Evolutionary conservation across 2,888 invertebrate genomes (phyloP), one percentile per base, ranked within the genome.

Genomic region (Cylloceria caligata): DNA sequence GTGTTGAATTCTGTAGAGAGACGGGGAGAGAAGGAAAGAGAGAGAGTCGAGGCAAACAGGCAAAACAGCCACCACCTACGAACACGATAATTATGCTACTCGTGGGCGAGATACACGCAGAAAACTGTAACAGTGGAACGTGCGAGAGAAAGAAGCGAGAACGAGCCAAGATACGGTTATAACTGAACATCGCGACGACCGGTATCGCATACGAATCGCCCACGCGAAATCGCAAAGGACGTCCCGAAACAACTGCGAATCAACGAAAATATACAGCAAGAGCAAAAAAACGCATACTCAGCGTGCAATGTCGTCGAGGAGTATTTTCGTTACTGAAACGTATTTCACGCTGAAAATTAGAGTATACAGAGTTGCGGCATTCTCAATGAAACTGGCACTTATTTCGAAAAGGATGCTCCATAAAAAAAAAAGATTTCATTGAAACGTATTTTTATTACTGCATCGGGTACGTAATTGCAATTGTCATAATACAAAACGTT

Each of bases 111-210:
- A 64, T 65, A 64, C 77, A 64, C 16, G 64, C 64, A 71, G 68
- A 77, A 77, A 81, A 73, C 73, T 77, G 73, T 81, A 69, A 74
- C 81, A 73, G 77, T 72, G 62, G 55, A 62, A 45, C 64, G 47
- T 42, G 39, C 19, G 55, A 42, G 24, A 62, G 36, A 64, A 45
- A 55, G 57, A 62, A 24, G 34, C 7, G 19, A 6, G 30, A 75
- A 30, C 34, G 49, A 71, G 16, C 30, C 24, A 19, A 39, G 39
- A 49, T 67, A 80, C 76, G 49, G 68, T 72, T 76, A 76, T 77
- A 76, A 72, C 64, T 65, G 75, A 69, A 69, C 45, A 75, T 52
- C 65, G 21, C 69, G 74, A 60, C 36, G 75, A 75, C 57, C 57
- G 47, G 47, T 45, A 57, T 36, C 47, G 68, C 75, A 68, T 76